A percentile compares a stretch with the other conserved stretches of the same genome.
Conservation (phyloP, 92 coral and sea anemone genomes). For the Actinernus sp. region DNA sequence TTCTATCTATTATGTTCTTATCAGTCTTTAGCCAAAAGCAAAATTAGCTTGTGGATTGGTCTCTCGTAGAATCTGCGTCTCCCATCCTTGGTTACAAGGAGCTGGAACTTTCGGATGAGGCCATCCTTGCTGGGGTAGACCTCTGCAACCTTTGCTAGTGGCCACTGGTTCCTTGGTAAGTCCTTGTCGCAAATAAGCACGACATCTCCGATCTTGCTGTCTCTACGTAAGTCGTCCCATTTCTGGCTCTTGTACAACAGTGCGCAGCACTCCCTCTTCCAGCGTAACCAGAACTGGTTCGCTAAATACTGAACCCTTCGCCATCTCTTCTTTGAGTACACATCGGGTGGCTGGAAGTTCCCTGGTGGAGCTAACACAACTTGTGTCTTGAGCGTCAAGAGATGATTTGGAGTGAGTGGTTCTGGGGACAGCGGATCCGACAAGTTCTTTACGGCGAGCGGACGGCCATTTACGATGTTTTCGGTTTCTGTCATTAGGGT, state of each 20-base stretch:
- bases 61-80: conserved; percentile 19
- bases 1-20: too few species aligned
- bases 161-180: conserved; percentile 69
- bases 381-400: conserved; percentile 18
- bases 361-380: conserved; percentile 40
- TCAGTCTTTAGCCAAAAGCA: conserved; percentile 12
- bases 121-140: conserved; percentile 54
- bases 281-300: too few species aligned
- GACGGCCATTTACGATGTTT: conserved; percentile 57
- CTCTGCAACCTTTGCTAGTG: conserved; percentile 50
- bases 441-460: conserved; percentile 20
- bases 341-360: too few species aligned
- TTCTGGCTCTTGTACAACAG: too few species aligned
- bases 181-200: conserved; percentile 44
- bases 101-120: conserved; percentile 52
- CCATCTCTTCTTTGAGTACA: too few species aligned
- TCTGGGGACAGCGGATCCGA: conserved; percentile 26
- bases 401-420: conserved; percentile 50
- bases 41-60: conserved; percentile 48
- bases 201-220: conserved; percentile 58
- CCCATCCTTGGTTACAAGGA: conserved; percentile 22
- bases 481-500: conserved; percentile 36
- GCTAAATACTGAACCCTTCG: too few species aligned
- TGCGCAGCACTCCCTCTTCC: too few species aligned
- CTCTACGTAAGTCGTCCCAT: too few species aligned